These are phyloP conservation scores for Daboia siamensis DNA, from an alignment of 2,113 vertebrate species.

Conservation along the genomic window DNA sequence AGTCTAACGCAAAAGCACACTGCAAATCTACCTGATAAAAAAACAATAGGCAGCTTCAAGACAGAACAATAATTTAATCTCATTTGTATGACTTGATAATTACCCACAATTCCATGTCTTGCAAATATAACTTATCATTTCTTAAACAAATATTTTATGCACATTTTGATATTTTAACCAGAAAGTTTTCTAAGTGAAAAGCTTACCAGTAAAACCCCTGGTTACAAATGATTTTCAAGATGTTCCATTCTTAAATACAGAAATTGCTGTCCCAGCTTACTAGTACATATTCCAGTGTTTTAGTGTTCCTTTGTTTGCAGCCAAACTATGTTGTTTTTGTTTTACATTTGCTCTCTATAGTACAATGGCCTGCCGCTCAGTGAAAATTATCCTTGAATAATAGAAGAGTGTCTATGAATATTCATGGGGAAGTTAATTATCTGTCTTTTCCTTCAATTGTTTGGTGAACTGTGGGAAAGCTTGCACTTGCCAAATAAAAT, in stretches of 20 bases:
- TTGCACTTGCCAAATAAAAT: slow-evolving; percentile 9
- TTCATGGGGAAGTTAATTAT: slow-evolving; percentile 30
- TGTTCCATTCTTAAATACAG: slow-evolving; percentile 26
- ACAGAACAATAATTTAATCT: not conserved
- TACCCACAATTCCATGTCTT: not conserved
- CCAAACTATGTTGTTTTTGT: not conserved
- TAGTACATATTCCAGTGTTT: not conserved
- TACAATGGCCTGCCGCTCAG: slow-evolving; percentile 25
- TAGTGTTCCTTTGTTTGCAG: slow-evolving; percentile 20
- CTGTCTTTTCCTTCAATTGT: slow-evolving; percentile 30
- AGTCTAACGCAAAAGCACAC: not conserved
- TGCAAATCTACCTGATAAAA: not conserved
- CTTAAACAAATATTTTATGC: slow-evolving; percentile 3
- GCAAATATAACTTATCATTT: slow-evolving; percentile 1
- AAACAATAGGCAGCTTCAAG: not conserved
- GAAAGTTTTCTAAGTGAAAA: not conserved
- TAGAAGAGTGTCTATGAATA: slow-evolving; percentile 20
- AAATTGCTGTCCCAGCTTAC: slow-evolving; percentile 4
- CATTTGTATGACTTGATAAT: not conserved
- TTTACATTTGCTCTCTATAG: slow-evolving; percentile 46
- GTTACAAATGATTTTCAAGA: slow-evolving; percentile 14
- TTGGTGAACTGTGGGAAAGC: slow-evolving; percentile 12
- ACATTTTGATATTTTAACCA: not conserved
- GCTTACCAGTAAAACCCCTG: not conserved
- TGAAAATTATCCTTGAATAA: slow-evolving; percentile 44